A percentile compares a stretch with the other conserved stretches of the same genome.
These are phyloP conservation scores for Halocynthia aurantium DNA, from an alignment of 23 tunicate genomes.

Conservation along the genomic window DNA sequence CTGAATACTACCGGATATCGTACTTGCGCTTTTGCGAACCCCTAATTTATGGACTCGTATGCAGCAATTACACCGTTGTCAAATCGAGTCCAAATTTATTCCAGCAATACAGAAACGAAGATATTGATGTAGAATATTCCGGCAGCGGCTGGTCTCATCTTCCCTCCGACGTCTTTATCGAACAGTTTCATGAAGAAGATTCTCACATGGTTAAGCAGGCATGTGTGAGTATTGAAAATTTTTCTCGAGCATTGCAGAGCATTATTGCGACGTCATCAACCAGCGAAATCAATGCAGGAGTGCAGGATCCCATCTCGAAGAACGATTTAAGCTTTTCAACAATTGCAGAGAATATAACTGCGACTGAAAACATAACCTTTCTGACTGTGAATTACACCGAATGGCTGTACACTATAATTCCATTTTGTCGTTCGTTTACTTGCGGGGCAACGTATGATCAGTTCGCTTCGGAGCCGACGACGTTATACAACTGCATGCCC, in stretches of 20 bases:
- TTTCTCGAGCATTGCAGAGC: not conserved
- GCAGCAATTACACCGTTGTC: not conserved
- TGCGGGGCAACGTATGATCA: slow-evolving; percentile 37
- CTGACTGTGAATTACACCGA: slow-evolving; percentile 30
- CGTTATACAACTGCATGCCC: slow-evolving; percentile 51
- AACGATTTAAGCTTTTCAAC: no score
- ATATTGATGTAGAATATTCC: no score
- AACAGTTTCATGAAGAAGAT: not conserved
- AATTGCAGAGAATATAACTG: no score
- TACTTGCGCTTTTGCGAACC: slow-evolving; percentile 48
- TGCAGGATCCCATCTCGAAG: no score
- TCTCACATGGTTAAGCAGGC: slow-evolving; percentile 7
- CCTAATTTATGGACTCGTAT: not conserved
- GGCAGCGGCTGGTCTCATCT: no score
- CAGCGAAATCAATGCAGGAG: no score
- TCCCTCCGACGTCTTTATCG: no score
- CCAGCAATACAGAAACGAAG: no score
- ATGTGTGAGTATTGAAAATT: slow-evolving; percentile 4
- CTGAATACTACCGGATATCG: slow-evolving; percentile 38
- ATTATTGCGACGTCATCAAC: not conserved
- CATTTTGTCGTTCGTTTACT: slow-evolving; percentile 51
- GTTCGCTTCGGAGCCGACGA: slow-evolving; percentile 14
- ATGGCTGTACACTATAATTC: slow-evolving; percentile 53
- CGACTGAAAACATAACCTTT: not conserved
- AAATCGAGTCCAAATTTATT: no score